Percentiles rank a stretch among this genome's conserved stretches.
These are phyloP conservation scores for Vannuccia rotundouncinata DNA, from an alignment of 2,888 invertebrate species.

Conservation along the genomic window DNA sequence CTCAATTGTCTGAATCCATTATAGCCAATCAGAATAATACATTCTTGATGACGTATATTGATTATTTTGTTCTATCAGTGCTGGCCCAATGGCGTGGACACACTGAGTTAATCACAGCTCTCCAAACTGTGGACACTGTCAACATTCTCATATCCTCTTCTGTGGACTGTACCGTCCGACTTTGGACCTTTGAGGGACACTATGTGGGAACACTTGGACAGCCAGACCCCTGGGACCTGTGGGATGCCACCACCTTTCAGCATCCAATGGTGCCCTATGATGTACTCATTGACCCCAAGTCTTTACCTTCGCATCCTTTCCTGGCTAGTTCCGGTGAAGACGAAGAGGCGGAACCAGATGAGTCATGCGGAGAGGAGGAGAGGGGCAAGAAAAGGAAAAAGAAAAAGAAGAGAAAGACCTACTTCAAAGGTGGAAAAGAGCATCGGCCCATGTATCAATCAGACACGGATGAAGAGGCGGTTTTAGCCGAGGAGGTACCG, in stretches of 20 bases:
- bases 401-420: conserved; percentile 45
- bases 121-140: conserved; percentile 52
- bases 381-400: conserved; percentile 24
- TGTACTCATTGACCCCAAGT: conserved; percentile 55
- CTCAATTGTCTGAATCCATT: too few relatives aligned
- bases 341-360: conserved; percentile 43
- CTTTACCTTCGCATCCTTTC: conserved; percentile 46
- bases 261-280: conserved; percentile 57
- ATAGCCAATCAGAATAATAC: too few relatives aligned
- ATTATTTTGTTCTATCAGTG: too few relatives aligned
- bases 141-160: conserved; percentile 53
- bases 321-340: neutral
- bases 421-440: conserved; percentile 50
- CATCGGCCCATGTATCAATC: conserved; percentile 47
- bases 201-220: conserved; percentile 58
- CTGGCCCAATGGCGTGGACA: conserved; percentile 54
- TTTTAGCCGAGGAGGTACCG: neutral
- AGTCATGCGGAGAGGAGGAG: conserved; percentile 37
- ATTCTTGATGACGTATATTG: too few relatives aligned
- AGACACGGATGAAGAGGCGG: neutral
- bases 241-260: conserved; percentile 51
- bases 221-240: conserved; percentile 54
- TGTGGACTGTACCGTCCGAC: conserved; percentile 53
- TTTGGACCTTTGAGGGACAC: conserved; percentile 55
- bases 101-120: conserved; percentile 50